These are phyloP conservation scores for Endotricha flammealis DNA, from an alignment of 2,888 invertebrate genomes.

Conservation along the genomic window DNA sequence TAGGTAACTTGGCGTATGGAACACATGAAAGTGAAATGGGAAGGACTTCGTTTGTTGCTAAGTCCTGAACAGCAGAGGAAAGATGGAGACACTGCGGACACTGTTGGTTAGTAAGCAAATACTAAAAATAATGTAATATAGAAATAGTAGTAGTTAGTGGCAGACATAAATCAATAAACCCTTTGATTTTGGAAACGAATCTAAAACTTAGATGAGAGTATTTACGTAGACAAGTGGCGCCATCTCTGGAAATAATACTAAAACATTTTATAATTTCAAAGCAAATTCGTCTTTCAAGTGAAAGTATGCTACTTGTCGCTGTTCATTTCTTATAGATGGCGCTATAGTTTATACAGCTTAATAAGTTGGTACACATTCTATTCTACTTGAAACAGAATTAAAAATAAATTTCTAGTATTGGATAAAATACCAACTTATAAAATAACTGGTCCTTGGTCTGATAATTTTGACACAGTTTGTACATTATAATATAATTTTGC, in stretches of 20 bases:
- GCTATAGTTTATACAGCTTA: neutral
- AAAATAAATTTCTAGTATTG: no score
- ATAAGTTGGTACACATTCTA: neutral
- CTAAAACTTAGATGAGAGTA: neutral
- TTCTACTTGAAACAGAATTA: no score
- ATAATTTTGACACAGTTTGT: no score
- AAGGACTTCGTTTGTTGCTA: conserved; percentile 84
- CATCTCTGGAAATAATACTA: conserved; percentile 9
- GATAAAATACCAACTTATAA: no score
- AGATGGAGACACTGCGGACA: conserved; percentile 57
- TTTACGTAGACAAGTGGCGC: conserved; percentile 3
- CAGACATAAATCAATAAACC: no score
- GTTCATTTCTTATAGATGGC: no score
- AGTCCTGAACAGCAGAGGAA: conserved; percentile 73
- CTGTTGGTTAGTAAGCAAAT: conserved; percentile 61
- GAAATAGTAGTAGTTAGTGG: no score
- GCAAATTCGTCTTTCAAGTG: neutral
- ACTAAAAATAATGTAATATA: no score
- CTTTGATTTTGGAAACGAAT: no score
- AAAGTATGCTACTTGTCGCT: neutral
- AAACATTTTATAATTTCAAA: no score
- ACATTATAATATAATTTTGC: no score
- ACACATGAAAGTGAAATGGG: conserved; percentile 89
- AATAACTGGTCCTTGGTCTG: no score
- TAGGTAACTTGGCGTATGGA: conserved; percentile 84